Base-by-base conservation (phyloP, 2,797 vertebrate species). In the Diglossa cyanea region DNA sequence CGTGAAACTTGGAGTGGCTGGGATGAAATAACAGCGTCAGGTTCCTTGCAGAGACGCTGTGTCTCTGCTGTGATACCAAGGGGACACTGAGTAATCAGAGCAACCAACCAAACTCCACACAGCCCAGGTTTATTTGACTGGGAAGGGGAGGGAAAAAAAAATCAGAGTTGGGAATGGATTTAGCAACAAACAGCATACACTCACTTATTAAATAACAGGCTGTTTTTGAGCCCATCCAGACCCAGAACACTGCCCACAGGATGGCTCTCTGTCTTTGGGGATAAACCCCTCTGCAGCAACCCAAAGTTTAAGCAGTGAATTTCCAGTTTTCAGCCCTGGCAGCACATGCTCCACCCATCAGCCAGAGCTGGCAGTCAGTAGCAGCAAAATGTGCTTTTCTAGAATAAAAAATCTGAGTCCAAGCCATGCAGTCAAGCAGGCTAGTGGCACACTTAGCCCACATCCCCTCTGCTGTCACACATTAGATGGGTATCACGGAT, bases 1-100 rank as follows among this genome's bases (percentile, higher is more conserved):
- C 19, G 20, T 91, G 92, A 96, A 96, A 95, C 97, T 58, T 93
- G 77, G 93, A 96, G 77, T 71, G 71, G 44, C 26, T 94, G 83
- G 60, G 89, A 97, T 71, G 79, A 97, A 97, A 97, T 90, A 91
- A 93, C 96, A 96, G 78, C 2, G 3, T 75, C 88, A 74, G 90
- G 93, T 80, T 97, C 72, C 96, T 95, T 91, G 93, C 93, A 94
- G 95, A n/a, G 88, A 93, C 75, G 33, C 90, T 51, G 73, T 54
- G 51, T 76, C 95, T 93, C 94, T 96, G n/a, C 91, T 60, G 70
- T n/a, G 47, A 78, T 82, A 97, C 96, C 96, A 97, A 88, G 85
- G 67, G 35, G 44, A 92, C 84, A 92, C 95, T 96, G 94, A 97
- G 84, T 48, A 93, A 95, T 94, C 95, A 93, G 75, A 85, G 93